Evolutionary conservation across 2,888 invertebrate species (phyloP), one percentile per base, ranked within the genome.

Genomic region (Fragum sueziense): DNA sequence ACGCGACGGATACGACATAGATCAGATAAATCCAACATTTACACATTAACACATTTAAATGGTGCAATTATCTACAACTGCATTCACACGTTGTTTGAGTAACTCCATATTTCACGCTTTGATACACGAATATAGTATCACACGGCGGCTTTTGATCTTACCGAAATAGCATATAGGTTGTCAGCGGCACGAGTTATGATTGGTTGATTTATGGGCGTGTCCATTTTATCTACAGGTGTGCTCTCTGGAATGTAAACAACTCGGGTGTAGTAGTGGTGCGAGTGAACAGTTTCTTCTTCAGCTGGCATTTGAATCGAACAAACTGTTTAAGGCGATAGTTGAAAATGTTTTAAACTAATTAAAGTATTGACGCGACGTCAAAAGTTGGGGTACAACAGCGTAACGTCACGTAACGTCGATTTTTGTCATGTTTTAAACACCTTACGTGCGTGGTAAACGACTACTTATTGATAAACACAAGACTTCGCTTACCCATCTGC

Each of bases 31-130:
- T 69, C 67, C 51, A n/a, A 65, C 65, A 65, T 65, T 14, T 9
- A 47, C 47, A n/a, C n/a, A n/a, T n/a, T n/a, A 61, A 61, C 33
- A 41, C 37, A 27, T 1, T 27, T 41, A 65, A 34, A 57, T 22
- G 57, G 57, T 70, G 59, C 73, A 37, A 57, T 70, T 70, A 59
- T 9, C 3, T 62, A 62, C 17, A n/a, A n/a, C n/a, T n/a, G 61
- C 41, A 70, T 70, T 57, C 76, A 76, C 79, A 76, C 75, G 62
- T 70, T 65, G 47, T 62, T 52, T 59, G n/a, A 29, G 73, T 65
- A 72, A 33, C 47, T 57, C 76, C 80, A 80, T 80, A 70, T 76
- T 80, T 80, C 80, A 80, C 80, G 76, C 59, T 74, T 70, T 70
- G 47, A 54, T 54, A 47, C 72, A 67, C 65, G 51, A 29, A 57